Conservation (phyloP, 2,888 invertebrate genomes). For the Acronicta alni region DNA sequence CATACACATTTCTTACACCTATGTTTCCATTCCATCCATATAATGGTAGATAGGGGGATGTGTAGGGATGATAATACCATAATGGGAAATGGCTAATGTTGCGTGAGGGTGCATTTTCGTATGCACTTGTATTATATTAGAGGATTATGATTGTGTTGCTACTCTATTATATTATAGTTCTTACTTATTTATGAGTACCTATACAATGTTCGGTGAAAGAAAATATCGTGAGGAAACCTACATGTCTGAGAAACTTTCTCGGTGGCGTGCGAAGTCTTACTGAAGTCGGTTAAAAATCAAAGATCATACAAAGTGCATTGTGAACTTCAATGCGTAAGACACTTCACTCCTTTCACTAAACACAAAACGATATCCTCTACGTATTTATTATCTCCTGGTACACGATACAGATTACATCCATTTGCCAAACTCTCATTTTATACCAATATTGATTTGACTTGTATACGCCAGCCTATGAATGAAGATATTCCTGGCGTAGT, state of each 20-base stretch:
- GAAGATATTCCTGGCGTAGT: conserved; percentile 60
- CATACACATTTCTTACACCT: conserved; percentile 39
- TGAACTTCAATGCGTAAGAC: too few species aligned
- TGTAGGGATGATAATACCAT: conserved; percentile 63
- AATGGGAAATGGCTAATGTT: conserved; percentile 72
- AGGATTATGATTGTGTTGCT: conserved; percentile 34
- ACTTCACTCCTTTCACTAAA: not conserved
- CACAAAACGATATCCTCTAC: not conserved
- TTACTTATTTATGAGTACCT: not conserved
- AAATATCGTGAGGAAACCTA: too few species aligned
- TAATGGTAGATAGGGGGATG: conserved; percentile 63
- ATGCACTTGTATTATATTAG: conserved; percentile 65
- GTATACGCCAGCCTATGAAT: conserved; percentile 54
- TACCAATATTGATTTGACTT: conserved; percentile 42
- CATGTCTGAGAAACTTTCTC: too few species aligned
- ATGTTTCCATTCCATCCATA: conserved; percentile 57
- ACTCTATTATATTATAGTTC: not conserved
- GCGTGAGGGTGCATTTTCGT: conserved; percentile 75
- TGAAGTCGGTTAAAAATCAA: too few species aligned
- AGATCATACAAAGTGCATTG: too few species aligned
- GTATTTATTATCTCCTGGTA: conserved; percentile 1
- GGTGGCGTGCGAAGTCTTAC: too few species aligned
- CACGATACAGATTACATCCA: not conserved
- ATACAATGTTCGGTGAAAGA: too few species aligned
- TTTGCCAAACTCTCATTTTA: conserved; percentile 21